A percentile compares a stretch with the other conserved stretches of the same genome.
These are phyloP conservation scores for Pogonomyrmex californicus DNA, from an alignment of 1,140 invertebrate species.

Conservation along the genomic window DNA sequence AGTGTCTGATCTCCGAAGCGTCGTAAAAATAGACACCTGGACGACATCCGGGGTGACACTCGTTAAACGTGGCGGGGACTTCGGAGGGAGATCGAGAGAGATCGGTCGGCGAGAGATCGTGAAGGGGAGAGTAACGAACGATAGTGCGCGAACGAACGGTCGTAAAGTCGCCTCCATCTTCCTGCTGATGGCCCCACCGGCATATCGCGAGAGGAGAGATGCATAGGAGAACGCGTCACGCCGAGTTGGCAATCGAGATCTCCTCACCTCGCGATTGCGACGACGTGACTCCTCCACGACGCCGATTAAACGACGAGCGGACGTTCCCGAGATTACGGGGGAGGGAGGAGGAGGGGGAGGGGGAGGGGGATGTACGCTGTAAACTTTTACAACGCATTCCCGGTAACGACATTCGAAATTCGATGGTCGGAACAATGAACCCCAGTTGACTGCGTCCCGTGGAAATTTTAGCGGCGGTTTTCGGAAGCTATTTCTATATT, in stretches of 20 bases:
- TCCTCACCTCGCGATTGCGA: constrained; percentile 19
- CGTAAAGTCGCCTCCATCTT: constrained; percentile 33
- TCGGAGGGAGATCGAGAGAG: background rate
- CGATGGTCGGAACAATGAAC: constrained; percentile 5
- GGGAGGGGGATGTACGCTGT: background rate
- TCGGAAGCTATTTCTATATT: background rate
- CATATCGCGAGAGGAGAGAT: constrained; percentile 26
- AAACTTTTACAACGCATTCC: constrained; percentile 26
- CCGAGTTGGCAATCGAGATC: constrained; percentile 44
- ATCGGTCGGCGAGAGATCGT: background rate
- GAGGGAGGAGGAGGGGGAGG: too few relatives aligned
- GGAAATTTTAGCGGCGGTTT: background rate
- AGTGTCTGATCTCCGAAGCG: constrained; percentile 46
- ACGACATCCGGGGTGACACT: constrained; percentile 49
- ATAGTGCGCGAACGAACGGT: constrained; percentile 5
- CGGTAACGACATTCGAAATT: constrained; percentile 28
- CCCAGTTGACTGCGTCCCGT: background rate
- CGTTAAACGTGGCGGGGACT: constrained; percentile 54
- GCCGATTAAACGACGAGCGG: constrained; percentile 39
- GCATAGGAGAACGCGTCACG: constrained; percentile 1
- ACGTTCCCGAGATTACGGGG: background rate
- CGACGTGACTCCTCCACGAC: constrained; percentile 15
- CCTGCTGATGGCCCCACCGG: background rate
- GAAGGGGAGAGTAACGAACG: constrained; percentile 14
- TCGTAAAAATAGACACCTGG: constrained; percentile 66